A percentile compares a stretch with the other conserved stretches of the same genome.
These are phyloP conservation scores for Peromyscus melanophrys DNA, from an alignment of 2,797 vertebrate genomes.

Conservation along the genomic window DNA sequence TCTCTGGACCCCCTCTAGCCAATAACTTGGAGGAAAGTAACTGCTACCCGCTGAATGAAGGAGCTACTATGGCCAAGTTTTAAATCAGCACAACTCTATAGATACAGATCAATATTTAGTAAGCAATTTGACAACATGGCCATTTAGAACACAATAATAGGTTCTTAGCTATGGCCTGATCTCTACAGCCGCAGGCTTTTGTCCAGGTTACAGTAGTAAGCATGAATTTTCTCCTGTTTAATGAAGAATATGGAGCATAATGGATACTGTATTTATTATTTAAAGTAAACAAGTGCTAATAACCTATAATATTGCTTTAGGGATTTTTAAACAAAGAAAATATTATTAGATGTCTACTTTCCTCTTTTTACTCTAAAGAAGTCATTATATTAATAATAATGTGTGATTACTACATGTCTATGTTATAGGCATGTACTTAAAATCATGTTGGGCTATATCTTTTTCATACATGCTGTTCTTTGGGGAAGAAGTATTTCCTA, in stretches of 20 bases:
- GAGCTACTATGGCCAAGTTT: background rate
- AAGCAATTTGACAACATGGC: background rate
- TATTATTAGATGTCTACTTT: background rate
- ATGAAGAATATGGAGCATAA: background rate
- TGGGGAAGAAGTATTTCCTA: background rate
- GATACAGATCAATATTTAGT: background rate
- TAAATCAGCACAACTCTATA: background rate
- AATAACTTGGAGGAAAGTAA: background rate
- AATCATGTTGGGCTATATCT: background rate
- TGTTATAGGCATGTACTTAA: background rate
- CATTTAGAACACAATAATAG: background rate
- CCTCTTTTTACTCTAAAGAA: background rate
- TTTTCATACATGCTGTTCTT: background rate
- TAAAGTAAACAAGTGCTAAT: background rate
- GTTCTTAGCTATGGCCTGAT: background rate
- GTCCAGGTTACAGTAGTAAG: background rate
- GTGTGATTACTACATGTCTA: background rate
- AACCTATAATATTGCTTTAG: background rate
- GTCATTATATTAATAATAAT: background rate
- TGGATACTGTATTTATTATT: background rate
- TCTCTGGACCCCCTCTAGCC: no score
- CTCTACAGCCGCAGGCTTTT: background rate
- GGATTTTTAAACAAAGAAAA: background rate
- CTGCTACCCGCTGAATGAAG: background rate
- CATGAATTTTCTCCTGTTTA: background rate